Evolutionary conservation across 2,888 invertebrate species (phyloP), one percentile per base, ranked within the genome.

Genomic region (Nudaria mundana): DNA sequence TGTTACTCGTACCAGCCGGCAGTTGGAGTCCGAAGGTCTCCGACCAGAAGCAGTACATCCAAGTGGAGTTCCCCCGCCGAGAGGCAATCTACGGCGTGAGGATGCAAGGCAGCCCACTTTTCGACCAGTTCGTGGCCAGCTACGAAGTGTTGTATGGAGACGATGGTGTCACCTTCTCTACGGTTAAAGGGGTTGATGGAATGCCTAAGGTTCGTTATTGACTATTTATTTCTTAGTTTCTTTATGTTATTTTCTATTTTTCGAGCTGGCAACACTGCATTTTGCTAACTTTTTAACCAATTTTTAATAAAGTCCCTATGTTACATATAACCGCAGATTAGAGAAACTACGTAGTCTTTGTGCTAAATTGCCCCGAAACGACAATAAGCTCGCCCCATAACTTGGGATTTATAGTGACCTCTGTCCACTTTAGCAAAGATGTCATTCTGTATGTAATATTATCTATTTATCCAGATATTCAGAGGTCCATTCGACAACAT

Each of bases 71-170:
- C 25, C 91, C 91, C 0, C 81, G 82, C 5, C 84, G 90, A 2
- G 92, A 93, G 62, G 92, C 94, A 0, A 72, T 97, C 11, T 95
- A 94, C 65, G 97, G 95, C 0, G 86, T 96, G 0, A 77, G 91
- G 6, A 74, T 95, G 51, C 93, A 93, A 62, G 96, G 96, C 12
- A 93, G 91, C 68, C 91, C 93, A 0, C 63, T 90, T 2, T 91
- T 91, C 43, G 90, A 93, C 52, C 91, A 94, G 63, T 95, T 92
- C 73, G 94, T 97, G 25, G 95, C 94, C 11, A 93, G 94, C 58
- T 97, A 94, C 64, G 91, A 92, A 63, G 86, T 95, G 14, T 58
- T 93, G 50, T 94, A 94, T 63, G 94, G 95, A 13, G 90, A 90
- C 7, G 93, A 95, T 66, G 93, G 92, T 0, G 67, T 75, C 15